Base-by-base conservation (phyloP, 2,888 invertebrate genomes). In the Neoaliturus tenellus region DNA sequence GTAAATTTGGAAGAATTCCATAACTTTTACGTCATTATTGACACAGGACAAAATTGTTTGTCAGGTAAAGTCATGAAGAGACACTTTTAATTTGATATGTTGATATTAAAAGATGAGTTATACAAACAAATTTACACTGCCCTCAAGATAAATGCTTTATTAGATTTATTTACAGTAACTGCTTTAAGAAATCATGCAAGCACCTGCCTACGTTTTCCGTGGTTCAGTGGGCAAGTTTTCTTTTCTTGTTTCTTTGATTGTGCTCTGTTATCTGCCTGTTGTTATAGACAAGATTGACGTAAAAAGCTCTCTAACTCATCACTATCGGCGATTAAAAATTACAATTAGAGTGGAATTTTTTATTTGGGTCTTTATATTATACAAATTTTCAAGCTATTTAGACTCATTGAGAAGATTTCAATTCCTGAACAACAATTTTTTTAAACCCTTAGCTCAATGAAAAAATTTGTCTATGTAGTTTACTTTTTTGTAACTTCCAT, bases 41-140 rank as follows among this genome's bases (percentile, higher is more conserved):
- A n/a, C n/a, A n/a, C n/a, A n/a, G n/a, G n/a, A n/a, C n/a, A n/a
- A n/a, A n/a, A n/a, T n/a, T n/a, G n/a, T n/a, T n/a, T n/a, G n/a
- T n/a, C n/a, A n/a, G n/a, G n/a, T n/a, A n/a, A n/a, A n/a, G n/a
- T 69, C 6, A 69, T 69, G 69, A 39, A 69, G 39, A 69, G 69
- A 14, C 35, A 17, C 23, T 69, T 69, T 69, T 69, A 35, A 35
- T 35, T 69, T 6, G 69, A 69, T 3, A 39, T 69, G 1, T 23
- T 69, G 39, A 69, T 69, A 20, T 39, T 39, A 1, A 8, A 39
- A 3, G 69, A 69, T n/a, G n/a, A 14, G n/a, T 39, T 69, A 10
- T 69, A 69, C 69, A n/a, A 69, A 35, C 69, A 69, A 39, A 35
- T 69, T 2, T 20, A 14, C 1, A 35, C 69, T 28, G 35, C 39